Conservation (phyloP, 1,140 invertebrate species). For the Macrobrachium nipponense region DNA sequence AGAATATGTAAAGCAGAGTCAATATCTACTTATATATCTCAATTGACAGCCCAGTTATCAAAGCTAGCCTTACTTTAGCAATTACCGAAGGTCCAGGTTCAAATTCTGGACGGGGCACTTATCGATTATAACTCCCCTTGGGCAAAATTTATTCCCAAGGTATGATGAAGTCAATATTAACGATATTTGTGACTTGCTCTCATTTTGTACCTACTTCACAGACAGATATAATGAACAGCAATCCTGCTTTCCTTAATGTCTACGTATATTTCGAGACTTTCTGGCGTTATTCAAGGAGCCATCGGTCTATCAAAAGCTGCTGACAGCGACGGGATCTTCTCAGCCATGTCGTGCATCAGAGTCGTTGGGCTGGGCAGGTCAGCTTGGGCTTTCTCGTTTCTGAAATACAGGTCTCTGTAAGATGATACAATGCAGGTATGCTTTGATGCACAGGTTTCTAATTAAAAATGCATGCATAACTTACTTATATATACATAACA, state of each 20-base stretch:
- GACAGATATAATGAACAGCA: too few relatives aligned
- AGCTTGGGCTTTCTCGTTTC: slow-evolving; percentile 10
- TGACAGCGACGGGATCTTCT: not conserved
- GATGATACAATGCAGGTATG: not conserved
- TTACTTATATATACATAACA: not conserved
- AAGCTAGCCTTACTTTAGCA: too few relatives aligned
- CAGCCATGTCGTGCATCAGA: slow-evolving; percentile 11
- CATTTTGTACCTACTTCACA: not conserved
- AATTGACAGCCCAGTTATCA: too few relatives aligned
- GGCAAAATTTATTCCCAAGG: too few relatives aligned
- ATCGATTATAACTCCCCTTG: too few relatives aligned
- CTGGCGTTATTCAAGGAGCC: not conserved
- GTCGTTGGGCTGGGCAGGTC: slow-evolving; percentile 3
- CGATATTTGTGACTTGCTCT: not conserved
- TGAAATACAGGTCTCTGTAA: not conserved
- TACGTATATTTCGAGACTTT: not conserved
- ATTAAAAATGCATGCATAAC: not conserved
- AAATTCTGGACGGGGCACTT: too few relatives aligned
- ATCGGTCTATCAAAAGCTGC: not conserved
- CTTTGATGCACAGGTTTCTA: not conserved
- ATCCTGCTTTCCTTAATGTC: too few relatives aligned
- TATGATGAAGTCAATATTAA: too few relatives aligned
- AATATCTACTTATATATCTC: too few relatives aligned
- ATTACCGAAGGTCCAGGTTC: too few relatives aligned
- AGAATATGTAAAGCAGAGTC: too few relatives aligned